These are phyloP conservation scores for Sarcophaga bullata DNA, from an alignment of 1,140 invertebrate genomes.

Conservation along the genomic window DNA sequence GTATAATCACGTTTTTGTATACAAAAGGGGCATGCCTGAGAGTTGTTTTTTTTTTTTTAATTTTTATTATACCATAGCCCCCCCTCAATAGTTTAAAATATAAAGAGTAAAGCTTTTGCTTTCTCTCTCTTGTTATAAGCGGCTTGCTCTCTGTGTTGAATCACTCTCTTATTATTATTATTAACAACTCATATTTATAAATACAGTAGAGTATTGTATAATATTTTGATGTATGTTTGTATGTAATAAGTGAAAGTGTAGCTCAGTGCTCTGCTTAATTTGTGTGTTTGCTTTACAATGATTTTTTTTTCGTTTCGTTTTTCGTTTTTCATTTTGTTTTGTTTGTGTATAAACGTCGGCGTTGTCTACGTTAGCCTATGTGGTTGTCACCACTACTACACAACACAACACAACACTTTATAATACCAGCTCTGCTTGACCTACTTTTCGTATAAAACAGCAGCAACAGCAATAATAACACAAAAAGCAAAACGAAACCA, in stretches of 20 bases:
- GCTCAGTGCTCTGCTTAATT: slow-evolving; percentile 28
- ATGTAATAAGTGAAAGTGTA: slow-evolving; percentile 65
- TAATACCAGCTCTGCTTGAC: slow-evolving; percentile 51
- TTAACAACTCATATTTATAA: not conserved
- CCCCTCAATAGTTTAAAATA: too few relatives aligned
- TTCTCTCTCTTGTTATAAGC: not conserved
- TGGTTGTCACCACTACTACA: slow-evolving; percentile 40
- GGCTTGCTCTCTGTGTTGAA: not conserved
- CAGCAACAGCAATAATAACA: not conserved
- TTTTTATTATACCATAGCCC: too few relatives aligned
- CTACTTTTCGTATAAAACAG: slow-evolving; percentile 56
- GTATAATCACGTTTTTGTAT: slow-evolving; percentile 26
- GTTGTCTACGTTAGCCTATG: not conserved
- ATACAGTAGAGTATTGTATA: not conserved
- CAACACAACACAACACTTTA: slow-evolving; percentile 49
- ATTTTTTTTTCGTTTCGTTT: not conserved
- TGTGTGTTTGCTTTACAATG: not conserved
- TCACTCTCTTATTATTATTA: not conserved
- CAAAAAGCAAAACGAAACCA: slow-evolving; percentile 25
- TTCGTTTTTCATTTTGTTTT: not conserved
- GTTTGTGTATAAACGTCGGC: not conserved
- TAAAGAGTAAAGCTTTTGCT: too few relatives aligned
- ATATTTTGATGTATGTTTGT: not conserved
- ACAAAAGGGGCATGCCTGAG: slow-evolving; percentile 17
- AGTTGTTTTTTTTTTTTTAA: not conserved